A percentile compares a stretch with the other conserved stretches of the same genome.
phyloP scores from a whole-genome alignment of 2,113 vertebrate species.

The Calyptomena viridis region DNA sequence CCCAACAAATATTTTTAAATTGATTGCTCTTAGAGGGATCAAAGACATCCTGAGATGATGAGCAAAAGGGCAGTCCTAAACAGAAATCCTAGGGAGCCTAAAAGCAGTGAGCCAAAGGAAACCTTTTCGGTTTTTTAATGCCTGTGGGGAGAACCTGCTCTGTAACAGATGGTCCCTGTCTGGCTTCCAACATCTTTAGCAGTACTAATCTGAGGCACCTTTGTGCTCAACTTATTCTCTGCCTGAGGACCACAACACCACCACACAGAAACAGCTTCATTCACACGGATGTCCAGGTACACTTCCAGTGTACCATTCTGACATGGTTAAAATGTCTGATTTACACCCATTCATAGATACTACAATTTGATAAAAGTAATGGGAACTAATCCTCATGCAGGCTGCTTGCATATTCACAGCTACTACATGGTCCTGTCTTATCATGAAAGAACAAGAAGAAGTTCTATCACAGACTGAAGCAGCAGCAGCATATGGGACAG shows the following conservation, averaged over 20 bases:
- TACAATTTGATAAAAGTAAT: neutral
- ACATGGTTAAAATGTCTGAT: neutral
- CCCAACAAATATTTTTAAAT: neutral
- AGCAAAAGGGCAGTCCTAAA: slow-evolving; percentile 8
- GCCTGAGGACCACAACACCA: neutral
- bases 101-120: slow-evolving; percentile 5
- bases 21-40: neutral
- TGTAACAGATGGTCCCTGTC: slow-evolving; percentile 2
- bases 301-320: neutral
- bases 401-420: neutral
- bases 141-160: neutral
- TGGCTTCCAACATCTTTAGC: slow-evolving; percentile 1
- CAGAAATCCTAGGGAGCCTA: neutral
- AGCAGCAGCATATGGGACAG: neutral
- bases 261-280: neutral
- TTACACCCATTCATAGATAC: neutral
- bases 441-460: neutral
- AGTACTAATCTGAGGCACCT: neutral
- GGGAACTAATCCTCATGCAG: neutral
- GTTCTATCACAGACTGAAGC: neutral
- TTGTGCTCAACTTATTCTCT: neutral
- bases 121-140: neutral
- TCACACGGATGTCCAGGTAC: neutral
- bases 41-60: neutral
- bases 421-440: neutral